A percentile compares a stretch with the other conserved stretches of the same genome.
phyloP scores from a whole-genome alignment of 2,888 invertebrate species.

The Dolomedes plantarius region DNA sequence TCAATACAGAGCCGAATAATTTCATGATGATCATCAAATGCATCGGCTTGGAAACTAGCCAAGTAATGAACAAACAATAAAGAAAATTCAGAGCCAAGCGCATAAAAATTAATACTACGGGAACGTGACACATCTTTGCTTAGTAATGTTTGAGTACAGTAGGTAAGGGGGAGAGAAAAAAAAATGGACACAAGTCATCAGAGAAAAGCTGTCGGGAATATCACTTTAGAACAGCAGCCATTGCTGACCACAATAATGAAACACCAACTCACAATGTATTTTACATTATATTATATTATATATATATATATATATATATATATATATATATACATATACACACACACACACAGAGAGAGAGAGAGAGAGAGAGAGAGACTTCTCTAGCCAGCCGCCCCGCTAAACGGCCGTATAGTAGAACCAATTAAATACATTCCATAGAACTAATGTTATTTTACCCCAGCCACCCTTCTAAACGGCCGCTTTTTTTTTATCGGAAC shows the following conservation, averaged over 20 bases:
- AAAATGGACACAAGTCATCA: neutral
- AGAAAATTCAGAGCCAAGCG: slow-evolving; percentile 10
- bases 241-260: neutral
- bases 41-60: slow-evolving; percentile 39
- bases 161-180: slow-evolving; percentile 4
- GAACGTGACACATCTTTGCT: slow-evolving; percentile 53
- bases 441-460: too few species aligned
- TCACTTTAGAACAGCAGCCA: neutral
- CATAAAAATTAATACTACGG: slow-evolving; percentile 65
- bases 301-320: too few species aligned
- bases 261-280: too few species aligned
- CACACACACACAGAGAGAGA: too few species aligned
- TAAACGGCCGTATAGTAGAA: too few species aligned
- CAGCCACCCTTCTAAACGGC: too few species aligned
- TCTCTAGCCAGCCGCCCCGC: too few species aligned
- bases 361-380: too few species aligned
- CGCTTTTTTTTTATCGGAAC: too few species aligned
- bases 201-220: neutral
- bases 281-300: too few species aligned
- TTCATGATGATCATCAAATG: slow-evolving; percentile 53
- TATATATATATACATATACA: too few species aligned
- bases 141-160: slow-evolving; percentile 42
- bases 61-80: slow-evolving; percentile 21
- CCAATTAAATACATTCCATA: too few species aligned
- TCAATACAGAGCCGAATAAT: slow-evolving; percentile 36